Percentiles rank a stretch among this genome's conserved stretches.
Conservation (phyloP, 2,888 invertebrate species). For the Xestia sexstrigata region DNA sequence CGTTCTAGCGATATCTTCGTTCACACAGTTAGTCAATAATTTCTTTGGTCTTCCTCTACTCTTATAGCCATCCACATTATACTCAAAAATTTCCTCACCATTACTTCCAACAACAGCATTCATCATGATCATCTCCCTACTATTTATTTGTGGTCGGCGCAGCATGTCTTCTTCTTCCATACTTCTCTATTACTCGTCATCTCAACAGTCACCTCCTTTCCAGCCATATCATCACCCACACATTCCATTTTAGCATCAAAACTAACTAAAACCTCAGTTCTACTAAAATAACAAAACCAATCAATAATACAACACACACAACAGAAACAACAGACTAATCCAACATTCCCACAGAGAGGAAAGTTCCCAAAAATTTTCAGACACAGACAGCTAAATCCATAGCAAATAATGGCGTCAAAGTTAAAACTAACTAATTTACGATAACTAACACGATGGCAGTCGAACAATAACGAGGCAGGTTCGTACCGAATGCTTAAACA, state of each 20-base stretch:
- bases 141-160: no score
- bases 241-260: not conserved
- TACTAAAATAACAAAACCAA: slow-evolving; percentile 9
- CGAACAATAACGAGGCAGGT: slow-evolving; percentile 64
- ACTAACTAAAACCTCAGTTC: not conserved
- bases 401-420: slow-evolving; percentile 24
- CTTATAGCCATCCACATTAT: not conserved
- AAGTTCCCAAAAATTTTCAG: slow-evolving; percentile 23
- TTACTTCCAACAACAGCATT: not conserved
- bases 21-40: not conserved
- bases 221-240: no score
- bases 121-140: no score
- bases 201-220: no score
- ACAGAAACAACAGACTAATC: slow-evolving; percentile 9
- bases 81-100: not conserved
- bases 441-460: slow-evolving; percentile 41
- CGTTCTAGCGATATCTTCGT: not conserved
- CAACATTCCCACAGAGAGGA: not conserved
- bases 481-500: slow-evolving; percentile 63
- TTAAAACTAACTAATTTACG: slow-evolving; percentile 51
- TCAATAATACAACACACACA: slow-evolving; percentile 11
- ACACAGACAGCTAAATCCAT: slow-evolving; percentile 25
- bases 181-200: no score
- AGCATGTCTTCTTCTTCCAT: no score
- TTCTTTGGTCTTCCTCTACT: not conserved